Evolutionary conservation across 2,113 vertebrate genomes (phyloP).

Genomic region (Coptodon rendalli): DNA sequence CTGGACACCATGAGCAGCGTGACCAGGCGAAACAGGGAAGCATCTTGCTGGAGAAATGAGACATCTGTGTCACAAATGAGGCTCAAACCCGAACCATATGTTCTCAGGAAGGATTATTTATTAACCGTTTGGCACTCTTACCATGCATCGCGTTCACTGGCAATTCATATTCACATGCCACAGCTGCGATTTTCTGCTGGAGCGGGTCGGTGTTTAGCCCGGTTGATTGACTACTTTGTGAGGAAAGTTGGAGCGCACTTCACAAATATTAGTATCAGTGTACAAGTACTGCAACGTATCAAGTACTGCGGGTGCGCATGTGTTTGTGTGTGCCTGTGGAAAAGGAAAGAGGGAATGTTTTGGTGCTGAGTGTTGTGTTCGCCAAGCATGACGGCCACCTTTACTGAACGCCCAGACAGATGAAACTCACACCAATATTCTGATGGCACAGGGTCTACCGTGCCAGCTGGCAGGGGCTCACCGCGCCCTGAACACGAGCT

Average conservation of each 20-base stretch:
- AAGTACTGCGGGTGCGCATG: background rate
- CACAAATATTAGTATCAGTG: background rate
- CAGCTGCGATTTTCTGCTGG: background rate
- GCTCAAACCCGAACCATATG: background rate
- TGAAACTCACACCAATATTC: background rate
- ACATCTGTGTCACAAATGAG: background rate
- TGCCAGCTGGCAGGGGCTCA: constrained; percentile 9
- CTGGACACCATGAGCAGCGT: background rate
- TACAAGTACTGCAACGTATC: background rate
- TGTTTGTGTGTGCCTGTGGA: background rate
- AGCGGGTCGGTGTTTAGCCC: background rate
- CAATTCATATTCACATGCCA: background rate
- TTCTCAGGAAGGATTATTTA: background rate
- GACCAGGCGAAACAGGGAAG: background rate
- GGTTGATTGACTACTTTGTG: background rate
- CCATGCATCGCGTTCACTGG: background rate
- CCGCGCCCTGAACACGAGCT: background rate
- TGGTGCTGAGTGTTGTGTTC: fast-evolving
- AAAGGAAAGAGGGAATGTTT: background rate
- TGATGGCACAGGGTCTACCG: background rate
- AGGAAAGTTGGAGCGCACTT: background rate
- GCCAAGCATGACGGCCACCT: background rate
- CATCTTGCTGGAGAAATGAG: background rate
- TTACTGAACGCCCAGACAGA: background rate
- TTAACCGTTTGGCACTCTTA: background rate